Conservation (phyloP, 2,888 invertebrate species). For the Phasia obesa region DNA sequence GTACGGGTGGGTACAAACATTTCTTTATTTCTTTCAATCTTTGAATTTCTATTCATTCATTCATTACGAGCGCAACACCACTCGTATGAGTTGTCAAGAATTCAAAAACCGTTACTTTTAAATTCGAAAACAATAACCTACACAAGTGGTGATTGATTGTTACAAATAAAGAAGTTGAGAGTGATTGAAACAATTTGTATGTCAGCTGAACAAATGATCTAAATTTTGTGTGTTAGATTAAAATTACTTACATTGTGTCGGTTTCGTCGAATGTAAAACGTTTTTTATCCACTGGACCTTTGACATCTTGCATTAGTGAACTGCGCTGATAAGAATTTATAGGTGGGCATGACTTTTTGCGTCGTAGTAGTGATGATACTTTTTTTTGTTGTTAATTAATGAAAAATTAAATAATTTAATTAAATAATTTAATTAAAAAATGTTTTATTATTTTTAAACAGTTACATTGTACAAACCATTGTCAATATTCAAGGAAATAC, state of each 20-base stretch:
- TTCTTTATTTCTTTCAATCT: background rate
- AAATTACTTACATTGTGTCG: constrained; percentile 75
- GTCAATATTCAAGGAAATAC: constrained; percentile 83
- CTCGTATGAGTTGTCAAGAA: constrained; percentile 37
- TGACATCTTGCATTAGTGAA: constrained; percentile 70
- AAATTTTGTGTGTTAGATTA: background rate
- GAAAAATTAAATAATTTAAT: constrained; percentile 19
- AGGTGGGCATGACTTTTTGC: constrained; percentile 77
- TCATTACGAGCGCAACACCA: background rate
- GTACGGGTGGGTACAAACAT: constrained; percentile 48
- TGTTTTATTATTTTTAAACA: background rate
- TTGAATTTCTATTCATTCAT: constrained; percentile 24
- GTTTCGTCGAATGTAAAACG: constrained; percentile 75
- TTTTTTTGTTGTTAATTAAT: constrained; percentile 15
- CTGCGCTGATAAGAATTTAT: constrained; percentile 64
- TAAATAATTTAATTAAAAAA: background rate
- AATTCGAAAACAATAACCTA: constrained; percentile 3
- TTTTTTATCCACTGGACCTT: constrained; percentile 74
- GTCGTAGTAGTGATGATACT: constrained; percentile 69
- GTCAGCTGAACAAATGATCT: background rate
- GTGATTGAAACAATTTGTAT: no score
- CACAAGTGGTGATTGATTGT: constrained; percentile 12
- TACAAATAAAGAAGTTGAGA: background rate
- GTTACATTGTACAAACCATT: constrained; percentile 75
- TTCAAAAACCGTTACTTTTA: constrained; percentile 37